phyloP scores from a whole-genome alignment of 2,113 vertebrate genomes.

The Muscicapa adusta region DNA sequence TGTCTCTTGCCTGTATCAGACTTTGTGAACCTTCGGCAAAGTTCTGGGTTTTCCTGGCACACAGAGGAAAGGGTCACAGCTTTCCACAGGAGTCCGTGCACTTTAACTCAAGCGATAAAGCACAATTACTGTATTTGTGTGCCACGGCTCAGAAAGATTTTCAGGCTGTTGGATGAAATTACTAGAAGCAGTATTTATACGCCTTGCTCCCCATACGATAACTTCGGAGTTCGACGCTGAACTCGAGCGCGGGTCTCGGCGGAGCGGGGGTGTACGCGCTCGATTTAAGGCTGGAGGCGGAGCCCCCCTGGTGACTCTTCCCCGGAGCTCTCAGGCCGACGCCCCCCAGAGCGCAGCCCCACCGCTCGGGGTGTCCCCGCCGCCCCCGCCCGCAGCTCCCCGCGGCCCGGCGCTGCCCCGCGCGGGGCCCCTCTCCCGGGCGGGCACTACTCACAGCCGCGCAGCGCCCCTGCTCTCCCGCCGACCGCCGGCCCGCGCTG shows the following conservation, averaged over 20 bases:
- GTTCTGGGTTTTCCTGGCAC: neutral
- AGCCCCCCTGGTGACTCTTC: accelerated
- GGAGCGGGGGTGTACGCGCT: accelerated
- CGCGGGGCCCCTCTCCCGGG: neutral
- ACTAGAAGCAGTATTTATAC: accelerated
- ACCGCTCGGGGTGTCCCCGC: too few species aligned
- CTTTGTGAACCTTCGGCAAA: neutral
- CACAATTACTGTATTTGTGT: neutral
- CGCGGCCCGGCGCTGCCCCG: neutral
- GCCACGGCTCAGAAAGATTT: neutral
- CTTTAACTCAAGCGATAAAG: neutral
- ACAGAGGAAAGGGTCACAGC: neutral
- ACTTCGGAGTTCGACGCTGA: neutral
- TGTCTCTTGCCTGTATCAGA: neutral
- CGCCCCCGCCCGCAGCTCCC: neutral
- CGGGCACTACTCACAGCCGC: neutral
- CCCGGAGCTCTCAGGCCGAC: neutral
- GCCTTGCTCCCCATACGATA: neutral
- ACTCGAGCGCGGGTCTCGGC: too few species aligned
- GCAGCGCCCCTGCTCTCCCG: neutral
- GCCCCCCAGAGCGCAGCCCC: neutral
- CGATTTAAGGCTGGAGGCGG: too few species aligned
- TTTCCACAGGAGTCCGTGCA: neutral
- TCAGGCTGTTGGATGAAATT: neutral
- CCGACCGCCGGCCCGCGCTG: neutral